Conservation (phyloP, 1,140 invertebrate genomes). For the Amyelois transitella region DNA sequence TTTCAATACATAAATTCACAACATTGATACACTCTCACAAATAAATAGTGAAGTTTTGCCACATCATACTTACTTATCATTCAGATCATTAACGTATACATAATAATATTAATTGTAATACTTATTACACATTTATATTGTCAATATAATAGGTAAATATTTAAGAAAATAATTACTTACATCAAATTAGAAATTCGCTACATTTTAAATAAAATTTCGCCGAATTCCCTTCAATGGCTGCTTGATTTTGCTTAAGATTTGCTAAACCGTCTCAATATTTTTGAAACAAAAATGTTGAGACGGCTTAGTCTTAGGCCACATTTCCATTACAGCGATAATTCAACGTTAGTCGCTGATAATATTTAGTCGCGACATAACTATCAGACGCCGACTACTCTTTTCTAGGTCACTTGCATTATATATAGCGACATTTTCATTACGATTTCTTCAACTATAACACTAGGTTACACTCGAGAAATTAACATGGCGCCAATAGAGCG, state of each 20-base stretch:
- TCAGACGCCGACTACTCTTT: constrained; percentile 4
- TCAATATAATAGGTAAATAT: constrained; percentile 1
- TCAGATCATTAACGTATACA: constrained; percentile 52
- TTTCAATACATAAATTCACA: constrained; percentile 25
- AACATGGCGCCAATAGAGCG: neutral
- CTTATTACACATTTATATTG: constrained; percentile 7
- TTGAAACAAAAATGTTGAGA: constrained; percentile 8
- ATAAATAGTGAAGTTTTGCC: constrained; percentile 62
- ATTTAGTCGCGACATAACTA: constrained; percentile 24
- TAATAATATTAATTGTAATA: constrained; percentile 8
- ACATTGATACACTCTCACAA: constrained; percentile 33
- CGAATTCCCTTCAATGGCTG: neutral
- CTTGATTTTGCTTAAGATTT: neutral
- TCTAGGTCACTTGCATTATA: neutral
- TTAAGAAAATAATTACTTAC: neutral
- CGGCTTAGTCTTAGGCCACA: constrained; percentile 21
- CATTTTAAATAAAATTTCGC: neutral
- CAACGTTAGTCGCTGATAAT: constrained; percentile 43
- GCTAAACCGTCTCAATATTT: neutral
- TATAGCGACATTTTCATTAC: neutral
- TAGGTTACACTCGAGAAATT: neutral
- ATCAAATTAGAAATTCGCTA: neutral
- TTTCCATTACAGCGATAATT: constrained; percentile 24
- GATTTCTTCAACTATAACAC: constrained; percentile 2
- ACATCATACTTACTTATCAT: constrained; percentile 35